Conservation (phyloP, 2,113 vertebrate genomes). For the Neofelis nebulosa region DNA sequence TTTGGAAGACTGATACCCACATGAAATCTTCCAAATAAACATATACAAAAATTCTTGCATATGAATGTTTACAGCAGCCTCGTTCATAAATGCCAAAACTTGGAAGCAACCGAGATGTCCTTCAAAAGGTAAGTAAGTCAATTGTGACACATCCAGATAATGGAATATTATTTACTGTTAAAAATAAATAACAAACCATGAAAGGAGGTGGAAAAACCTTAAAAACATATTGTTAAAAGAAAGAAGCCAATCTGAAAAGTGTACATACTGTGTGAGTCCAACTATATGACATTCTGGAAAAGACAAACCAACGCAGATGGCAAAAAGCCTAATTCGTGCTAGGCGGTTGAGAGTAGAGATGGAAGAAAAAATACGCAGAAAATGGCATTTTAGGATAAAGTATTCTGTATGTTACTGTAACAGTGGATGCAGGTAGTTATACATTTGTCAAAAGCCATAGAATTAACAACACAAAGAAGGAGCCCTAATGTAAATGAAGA, state of each 20-base stretch:
- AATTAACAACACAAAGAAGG: not conserved
- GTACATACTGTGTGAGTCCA: not conserved
- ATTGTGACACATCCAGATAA: not conserved
- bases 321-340: not conserved
- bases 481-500: not conserved
- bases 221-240: not conserved
- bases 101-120: not conserved
- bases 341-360: not conserved
- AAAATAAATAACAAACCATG: not conserved
- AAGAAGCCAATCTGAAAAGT: not conserved
- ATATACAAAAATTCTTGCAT: not conserved
- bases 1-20: not conserved
- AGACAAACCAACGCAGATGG: not conserved
- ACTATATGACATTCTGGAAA: not conserved
- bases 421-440: not conserved
- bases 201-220: not conserved
- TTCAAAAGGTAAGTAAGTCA: not conserved
- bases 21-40: not conserved
- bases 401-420: not conserved
- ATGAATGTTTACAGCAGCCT: not conserved
- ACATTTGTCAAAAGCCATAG: not conserved
- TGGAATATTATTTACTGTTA: not conserved
- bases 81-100: not conserved
- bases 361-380: not conserved
- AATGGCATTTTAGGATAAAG: not conserved